Base-by-base conservation (phyloP, 1,140 invertebrate genomes). In the Hyles vespertilio region DNA sequence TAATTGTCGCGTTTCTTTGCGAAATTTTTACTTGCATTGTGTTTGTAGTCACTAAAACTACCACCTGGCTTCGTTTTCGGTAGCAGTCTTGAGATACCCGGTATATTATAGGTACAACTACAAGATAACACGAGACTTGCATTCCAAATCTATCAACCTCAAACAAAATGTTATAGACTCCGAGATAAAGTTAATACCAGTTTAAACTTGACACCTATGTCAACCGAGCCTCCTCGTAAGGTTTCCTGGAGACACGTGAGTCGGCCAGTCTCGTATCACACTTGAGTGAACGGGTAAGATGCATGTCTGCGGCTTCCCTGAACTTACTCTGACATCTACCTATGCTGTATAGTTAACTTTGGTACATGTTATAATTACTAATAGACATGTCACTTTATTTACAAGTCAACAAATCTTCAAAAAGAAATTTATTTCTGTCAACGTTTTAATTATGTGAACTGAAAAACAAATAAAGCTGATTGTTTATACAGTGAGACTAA, bases 381-480 rank as follows among this genome's bases (percentile, higher is more conserved):
- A 22, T 22, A 22, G 22, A 22, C 22, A 22, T 22, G 22, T 22
- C 22, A 22, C 22, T 22, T 22, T 22, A 22, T 40, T 40, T 40
- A 40, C 36, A 8, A 40, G 8, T 40, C 8, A 40, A 40, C 36
- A 40, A 40, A 5, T 8, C 36, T 40, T 40, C 8, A 40, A 40
- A 40, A 40, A 40, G 36, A 40, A 8, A 40, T 40, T 40, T 40
- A 40, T 40, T 40, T 53, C 36, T 44, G 49, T 58, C 56, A 64
- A 51, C 51, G 59, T 66, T 67, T 64, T 65, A 67, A 75, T 72
- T 59, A 68, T 67, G 63, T 67, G 56, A 72, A 74, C 65, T 75
- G 69, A 68, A 79, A 74, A 59, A 71, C 75, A 74, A 74, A 80
- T 79, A 67, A 74, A 80, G 70, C 77, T 81, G 72, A 85, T 83